Evolutionary conservation across 2,113 vertebrate species (phyloP), one percentile per base, ranked within the genome.

Genomic region (Phaethon lepturus): DNA sequence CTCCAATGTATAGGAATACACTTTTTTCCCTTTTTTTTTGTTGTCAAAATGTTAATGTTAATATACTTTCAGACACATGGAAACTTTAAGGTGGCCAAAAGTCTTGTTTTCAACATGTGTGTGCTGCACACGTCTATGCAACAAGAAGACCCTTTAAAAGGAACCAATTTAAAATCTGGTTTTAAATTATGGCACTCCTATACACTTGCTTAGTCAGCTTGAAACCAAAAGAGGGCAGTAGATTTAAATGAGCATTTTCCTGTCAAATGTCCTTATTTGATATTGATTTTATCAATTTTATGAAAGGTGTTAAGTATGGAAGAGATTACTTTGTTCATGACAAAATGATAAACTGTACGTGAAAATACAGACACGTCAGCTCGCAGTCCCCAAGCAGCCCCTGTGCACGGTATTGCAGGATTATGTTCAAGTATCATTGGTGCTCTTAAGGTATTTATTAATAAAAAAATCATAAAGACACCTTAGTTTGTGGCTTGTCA

Each of bases 371-470:
- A 79, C 35, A 10, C 58, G 50, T 94, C 90, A 75, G 23, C 56
- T 95, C 60, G 10, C 35, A 84, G 93, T 88, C 91, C 64, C 78
- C 81, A 40, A n/a, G 73, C 74, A 69, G 74, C 81, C 6, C 10
- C 13, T 28, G 6, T 93, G 90, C 90, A 86, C 87, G 92, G 90
- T 69, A 82, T 91, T 94, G 95, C 96, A 96, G 77, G 84, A 67
- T 97, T 95, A 69, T 93, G 73, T 96, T 97, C 62, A 91, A 40
- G 72, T 97, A 88, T 95, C 88, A 95, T 69, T 97, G 97, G 97
- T 98, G 96, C 96, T 98, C 95, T 98, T 95, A 58, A 95, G 88
- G 52, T 98, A 98, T 98, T 98, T 98, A 98, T 98, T 98, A 98
- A 98, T 98, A 98, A 98, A 98, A 98, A 85, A 75, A 38, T 31